Conservation (phyloP, 53 echinoderm and acorn worm species). For the Echinometra lucunter region DNA sequence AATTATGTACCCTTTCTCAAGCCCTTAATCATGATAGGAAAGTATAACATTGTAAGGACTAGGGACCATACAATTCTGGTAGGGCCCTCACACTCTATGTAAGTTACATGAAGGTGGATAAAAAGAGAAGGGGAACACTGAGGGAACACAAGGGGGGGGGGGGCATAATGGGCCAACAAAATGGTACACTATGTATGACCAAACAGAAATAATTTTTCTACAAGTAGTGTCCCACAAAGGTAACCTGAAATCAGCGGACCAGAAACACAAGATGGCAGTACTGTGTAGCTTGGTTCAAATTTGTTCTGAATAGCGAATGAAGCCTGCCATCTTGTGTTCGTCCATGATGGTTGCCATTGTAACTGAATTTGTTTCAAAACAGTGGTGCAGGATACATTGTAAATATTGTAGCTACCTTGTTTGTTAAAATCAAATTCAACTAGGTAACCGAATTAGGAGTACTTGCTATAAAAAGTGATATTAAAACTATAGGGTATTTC, state of each 20-base stretch:
- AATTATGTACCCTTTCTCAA: no score
- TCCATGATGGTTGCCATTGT: background rate
- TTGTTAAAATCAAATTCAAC: no score
- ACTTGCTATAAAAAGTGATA: no score
- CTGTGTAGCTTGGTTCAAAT: background rate
- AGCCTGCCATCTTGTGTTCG: background rate
- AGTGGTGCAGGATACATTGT: background rate
- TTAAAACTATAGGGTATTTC: background rate
- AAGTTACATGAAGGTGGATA: background rate
- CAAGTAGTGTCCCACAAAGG: background rate
- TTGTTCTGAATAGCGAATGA: background rate
- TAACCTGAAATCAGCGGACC: background rate
- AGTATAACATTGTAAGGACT: no score
- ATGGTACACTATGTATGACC: background rate
- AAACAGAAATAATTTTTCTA: background rate
- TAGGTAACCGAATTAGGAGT: no score
- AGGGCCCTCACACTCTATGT: background rate
- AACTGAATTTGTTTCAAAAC: background rate
- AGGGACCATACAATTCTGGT: background rate
- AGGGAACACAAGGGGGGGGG: background rate
- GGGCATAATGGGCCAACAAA: background rate
- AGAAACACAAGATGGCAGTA: slow-evolving; percentile 12
- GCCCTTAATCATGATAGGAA: background rate
- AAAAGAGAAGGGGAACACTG: background rate
- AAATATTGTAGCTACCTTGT: background rate